Conservation (phyloP, 2,888 invertebrate species). For the Exephanes ischioxanthus region DNA sequence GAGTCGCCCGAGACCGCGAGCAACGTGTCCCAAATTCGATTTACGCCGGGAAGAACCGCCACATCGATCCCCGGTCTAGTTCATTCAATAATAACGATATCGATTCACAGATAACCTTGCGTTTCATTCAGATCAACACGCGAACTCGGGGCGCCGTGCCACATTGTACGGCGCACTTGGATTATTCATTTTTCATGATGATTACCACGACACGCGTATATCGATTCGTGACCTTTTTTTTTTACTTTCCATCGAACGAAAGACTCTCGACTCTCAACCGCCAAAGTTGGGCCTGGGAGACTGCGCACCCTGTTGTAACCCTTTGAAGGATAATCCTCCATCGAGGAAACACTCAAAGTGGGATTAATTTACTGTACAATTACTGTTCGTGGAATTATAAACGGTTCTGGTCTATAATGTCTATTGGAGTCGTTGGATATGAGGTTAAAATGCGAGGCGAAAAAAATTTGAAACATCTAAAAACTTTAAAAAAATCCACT, state of each 20-base stretch:
- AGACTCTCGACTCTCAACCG: not conserved
- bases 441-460: no score
- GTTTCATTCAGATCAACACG: conserved; percentile 49
- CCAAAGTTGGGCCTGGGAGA: no score
- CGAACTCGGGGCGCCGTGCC: not conserved
- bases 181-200: conserved; percentile 23
- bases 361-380: no score
- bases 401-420: no score
- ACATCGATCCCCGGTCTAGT: conserved; percentile 14
- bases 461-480: no score
- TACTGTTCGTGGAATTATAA: no score
- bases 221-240: not conserved
- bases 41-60: conserved; percentile 21
- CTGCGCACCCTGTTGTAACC: no score
- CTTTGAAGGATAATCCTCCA: no score
- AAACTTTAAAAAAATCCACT: no score
- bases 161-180: not conserved
- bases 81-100: conserved; percentile 62
- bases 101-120: conserved; percentile 57
- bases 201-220: not conserved
- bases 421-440: no score
- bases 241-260: not conserved
- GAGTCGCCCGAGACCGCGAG: conserved; percentile 62
- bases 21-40: conserved; percentile 77
- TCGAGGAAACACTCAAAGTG: no score